Conservation (phyloP, 2,797 vertebrate genomes). For the Cuniculus paca region DNA sequence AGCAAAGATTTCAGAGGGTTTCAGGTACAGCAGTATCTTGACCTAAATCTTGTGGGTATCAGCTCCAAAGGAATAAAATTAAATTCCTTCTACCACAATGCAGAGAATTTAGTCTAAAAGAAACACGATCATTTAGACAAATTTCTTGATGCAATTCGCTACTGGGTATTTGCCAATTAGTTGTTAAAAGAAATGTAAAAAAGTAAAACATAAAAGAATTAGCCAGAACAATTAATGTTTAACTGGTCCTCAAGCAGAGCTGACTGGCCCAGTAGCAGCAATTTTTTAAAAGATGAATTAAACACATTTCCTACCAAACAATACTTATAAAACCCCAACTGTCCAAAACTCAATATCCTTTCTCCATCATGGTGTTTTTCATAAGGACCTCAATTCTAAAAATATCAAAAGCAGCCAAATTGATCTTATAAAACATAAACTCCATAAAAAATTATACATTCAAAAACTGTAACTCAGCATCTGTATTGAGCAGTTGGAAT, state of each 20-base stretch:
- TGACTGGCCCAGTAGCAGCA: not conserved
- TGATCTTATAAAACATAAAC: constrained; percentile 31
- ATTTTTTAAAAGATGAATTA: constrained; percentile 20
- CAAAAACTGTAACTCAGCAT: constrained; percentile 50
- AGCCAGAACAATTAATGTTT: not conserved
- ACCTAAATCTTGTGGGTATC: not conserved
- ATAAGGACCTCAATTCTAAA: not conserved
- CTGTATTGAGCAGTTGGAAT: not conserved
- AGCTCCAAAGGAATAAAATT: not conserved
- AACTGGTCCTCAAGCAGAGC: not conserved
- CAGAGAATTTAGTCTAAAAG: not conserved
- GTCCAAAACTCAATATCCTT: constrained; percentile 16
- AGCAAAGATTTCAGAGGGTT: constrained; percentile 7
- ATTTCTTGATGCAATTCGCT: constrained; percentile 63
- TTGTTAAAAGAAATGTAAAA: constrained; percentile 67
- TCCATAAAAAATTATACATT: constrained; percentile 38
- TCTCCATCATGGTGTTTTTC: constrained; percentile 28
- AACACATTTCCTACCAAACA: constrained; percentile 22
- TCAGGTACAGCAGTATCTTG: not conserved
- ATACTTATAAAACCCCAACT: constrained; percentile 26
- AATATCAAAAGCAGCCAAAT: not conserved
- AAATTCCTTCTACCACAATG: constrained; percentile 29
- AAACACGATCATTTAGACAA: constrained; percentile 5
- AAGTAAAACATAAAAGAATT: constrained; percentile 30
- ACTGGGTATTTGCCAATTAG: not conserved